These are phyloP conservation scores for Stomatorhinus walkeri DNA, from an alignment of 2,797 vertebrate genomes.

Conservation along the genomic window DNA sequence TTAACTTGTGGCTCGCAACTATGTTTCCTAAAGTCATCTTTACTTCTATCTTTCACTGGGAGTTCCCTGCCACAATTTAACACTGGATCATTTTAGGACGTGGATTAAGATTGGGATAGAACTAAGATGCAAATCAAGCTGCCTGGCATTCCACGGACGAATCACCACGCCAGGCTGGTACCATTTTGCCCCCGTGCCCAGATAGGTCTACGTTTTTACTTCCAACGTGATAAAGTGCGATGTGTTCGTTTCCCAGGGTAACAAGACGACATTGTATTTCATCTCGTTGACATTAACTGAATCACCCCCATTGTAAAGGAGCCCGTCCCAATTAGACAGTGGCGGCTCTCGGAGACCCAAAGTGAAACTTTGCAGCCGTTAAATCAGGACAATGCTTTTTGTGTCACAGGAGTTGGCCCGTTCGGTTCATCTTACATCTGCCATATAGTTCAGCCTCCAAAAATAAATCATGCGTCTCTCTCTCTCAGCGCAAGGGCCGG, in stretches of 20 bases:
- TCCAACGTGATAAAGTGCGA: conserved; percentile 27
- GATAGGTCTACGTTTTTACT: conserved; percentile 45
- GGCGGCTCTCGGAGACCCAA: conserved; percentile 34
- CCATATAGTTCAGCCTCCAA: conserved; percentile 53
- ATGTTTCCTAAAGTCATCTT: background rate
- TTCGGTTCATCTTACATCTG: conserved; percentile 49
- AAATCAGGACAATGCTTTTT: conserved; percentile 68
- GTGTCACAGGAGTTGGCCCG: conserved; percentile 55
- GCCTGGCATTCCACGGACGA: conserved; percentile 44
- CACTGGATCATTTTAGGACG: background rate
- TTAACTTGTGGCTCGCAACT: background rate
- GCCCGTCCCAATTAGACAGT: conserved; percentile 52
- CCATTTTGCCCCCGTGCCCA: background rate
- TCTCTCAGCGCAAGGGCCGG: conserved; percentile 54
- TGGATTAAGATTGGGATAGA: background rate
- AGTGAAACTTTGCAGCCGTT: conserved; percentile 56
- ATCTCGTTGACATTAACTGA: conserved; percentile 42
- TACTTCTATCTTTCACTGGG: too few relatives aligned
- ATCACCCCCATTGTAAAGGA: conserved; percentile 37
- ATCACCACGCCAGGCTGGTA: conserved; percentile 46
- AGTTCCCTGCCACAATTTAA: background rate
- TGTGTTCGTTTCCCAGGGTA: conserved; percentile 29
- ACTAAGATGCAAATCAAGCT: conserved; percentile 41
- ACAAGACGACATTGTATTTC: conserved; percentile 44
- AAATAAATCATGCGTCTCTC: conserved; percentile 57